These are phyloP conservation scores for Malurus elegans DNA, from an alignment of 2,113 vertebrate genomes.

Conservation along the genomic window DNA sequence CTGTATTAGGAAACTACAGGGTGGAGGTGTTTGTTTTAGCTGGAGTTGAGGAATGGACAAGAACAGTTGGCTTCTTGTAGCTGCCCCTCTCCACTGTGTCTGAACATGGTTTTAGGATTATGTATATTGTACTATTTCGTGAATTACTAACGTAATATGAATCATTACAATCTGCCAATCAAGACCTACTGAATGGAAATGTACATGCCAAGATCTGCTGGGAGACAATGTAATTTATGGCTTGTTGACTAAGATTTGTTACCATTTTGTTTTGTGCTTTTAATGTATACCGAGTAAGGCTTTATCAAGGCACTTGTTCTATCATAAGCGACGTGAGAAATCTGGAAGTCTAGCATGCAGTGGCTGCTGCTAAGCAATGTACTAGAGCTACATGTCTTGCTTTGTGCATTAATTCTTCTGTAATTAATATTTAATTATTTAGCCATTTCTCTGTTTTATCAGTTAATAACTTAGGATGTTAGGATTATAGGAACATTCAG, in stretches of 20 bases:
- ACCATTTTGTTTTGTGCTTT: slow-evolving; percentile 8
- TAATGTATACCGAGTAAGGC: not conserved
- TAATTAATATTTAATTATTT: not conserved
- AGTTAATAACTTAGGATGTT: not conserved
- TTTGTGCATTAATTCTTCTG: not conserved
- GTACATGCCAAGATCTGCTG: not conserved
- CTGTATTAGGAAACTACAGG: not conserved
- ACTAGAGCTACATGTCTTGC: not conserved
- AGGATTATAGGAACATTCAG: not conserved
- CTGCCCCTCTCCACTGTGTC: not conserved
- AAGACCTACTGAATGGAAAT: not conserved
- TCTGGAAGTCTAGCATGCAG: not conserved
- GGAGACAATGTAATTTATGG: slow-evolving; percentile 21
- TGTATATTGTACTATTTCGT: not conserved
- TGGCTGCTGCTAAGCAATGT: not conserved
- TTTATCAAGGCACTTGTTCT: not conserved
- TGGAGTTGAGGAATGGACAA: not conserved
- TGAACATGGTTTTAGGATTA: not conserved
- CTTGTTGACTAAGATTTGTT: not conserved
- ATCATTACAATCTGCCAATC: not conserved
- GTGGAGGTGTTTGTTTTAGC: not conserved
- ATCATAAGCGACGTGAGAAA: not conserved
- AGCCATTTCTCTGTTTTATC: not conserved
- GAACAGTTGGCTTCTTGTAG: not conserved
- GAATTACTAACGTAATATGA: not conserved